Percentiles rank a stretch among this genome's conserved stretches.
These are phyloP conservation scores for Neodon shergylaensis DNA, from an alignment of 2,113 vertebrate genomes.

Conservation along the genomic window DNA sequence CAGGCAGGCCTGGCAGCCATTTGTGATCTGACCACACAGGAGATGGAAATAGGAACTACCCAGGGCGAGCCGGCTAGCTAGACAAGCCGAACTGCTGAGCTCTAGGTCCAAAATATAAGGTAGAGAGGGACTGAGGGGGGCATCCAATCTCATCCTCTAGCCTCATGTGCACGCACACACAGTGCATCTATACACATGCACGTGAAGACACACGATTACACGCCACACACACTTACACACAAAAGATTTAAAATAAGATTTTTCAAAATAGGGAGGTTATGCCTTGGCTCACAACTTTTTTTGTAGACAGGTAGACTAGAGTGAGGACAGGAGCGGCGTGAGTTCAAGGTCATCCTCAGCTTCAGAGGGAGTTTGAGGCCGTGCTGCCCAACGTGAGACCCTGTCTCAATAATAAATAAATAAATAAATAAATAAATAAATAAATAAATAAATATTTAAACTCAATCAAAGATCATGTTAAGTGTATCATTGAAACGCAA, in stretches of 20 bases:
- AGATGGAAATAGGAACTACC: too few relatives aligned
- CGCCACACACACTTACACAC: not conserved
- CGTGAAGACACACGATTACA: not conserved
- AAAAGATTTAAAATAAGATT: not conserved
- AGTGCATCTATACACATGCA: not conserved
- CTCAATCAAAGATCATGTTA: not conserved
- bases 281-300: not conserved
- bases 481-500: not conserved
- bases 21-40: too few relatives aligned
- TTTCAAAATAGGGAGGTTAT: not conserved
- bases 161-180: too few relatives aligned
- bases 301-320: not conserved
- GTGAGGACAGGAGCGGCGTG: accelerated
- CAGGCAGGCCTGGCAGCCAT: too few relatives aligned
- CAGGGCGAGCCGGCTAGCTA: too few relatives aligned
- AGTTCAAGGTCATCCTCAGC: not conserved
- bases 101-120: too few relatives aligned
- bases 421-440: not conserved
- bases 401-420: not conserved
- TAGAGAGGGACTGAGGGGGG: too few relatives aligned
- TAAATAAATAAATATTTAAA: not conserved
- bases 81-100: too few relatives aligned
- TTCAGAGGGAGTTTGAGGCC: not conserved
- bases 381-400: not conserved
- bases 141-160: too few relatives aligned